Evolutionary conservation across 2,113 vertebrate species (phyloP).

Genomic region (Tachysurus fulvidraco): DNA sequence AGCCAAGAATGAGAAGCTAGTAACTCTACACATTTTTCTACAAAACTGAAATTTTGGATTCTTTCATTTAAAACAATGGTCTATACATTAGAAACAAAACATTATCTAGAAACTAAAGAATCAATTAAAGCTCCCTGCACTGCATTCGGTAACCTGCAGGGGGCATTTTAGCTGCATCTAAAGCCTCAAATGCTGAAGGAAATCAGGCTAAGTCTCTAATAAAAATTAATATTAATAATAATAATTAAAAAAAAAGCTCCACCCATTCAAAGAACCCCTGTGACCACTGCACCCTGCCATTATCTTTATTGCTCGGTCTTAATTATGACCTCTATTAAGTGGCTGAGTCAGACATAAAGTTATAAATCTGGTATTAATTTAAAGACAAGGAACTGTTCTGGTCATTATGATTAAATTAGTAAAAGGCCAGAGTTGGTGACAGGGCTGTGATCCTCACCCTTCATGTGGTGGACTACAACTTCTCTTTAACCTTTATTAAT

Average conservation of each 20-base stretch:
- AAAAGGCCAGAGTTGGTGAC: slow-evolving; percentile 31
- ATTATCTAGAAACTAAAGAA: not conserved
- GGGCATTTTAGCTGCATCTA: slow-evolving; percentile 68
- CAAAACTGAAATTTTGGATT: not conserved
- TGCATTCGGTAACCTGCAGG: slow-evolving; percentile 62
- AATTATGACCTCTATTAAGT: slow-evolving; percentile 53
- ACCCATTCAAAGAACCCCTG: not conserved
- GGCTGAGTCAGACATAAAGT: slow-evolving; percentile 41
- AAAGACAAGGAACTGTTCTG: slow-evolving; percentile 22
- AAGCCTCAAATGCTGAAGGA: not conserved
- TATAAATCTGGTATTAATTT: slow-evolving; percentile 50
- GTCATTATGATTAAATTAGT: slow-evolving; percentile 51
- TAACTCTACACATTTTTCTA: not conserved
- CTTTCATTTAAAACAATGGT: not conserved
- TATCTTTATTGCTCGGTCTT: slow-evolving; percentile 49
- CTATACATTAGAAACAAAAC: not conserved
- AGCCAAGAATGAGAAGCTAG: not conserved
- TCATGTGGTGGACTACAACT: slow-evolving; percentile 9
- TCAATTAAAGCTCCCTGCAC: slow-evolving; percentile 41
- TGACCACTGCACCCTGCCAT: slow-evolving; percentile 25
- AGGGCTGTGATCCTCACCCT: slow-evolving; percentile 28
- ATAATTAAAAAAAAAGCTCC: not conserved
- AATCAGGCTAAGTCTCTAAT: not conserved
- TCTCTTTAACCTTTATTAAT: slow-evolving; percentile 48
- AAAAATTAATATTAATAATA: too few species aligned